Evolutionary conservation across 2,888 invertebrate species (phyloP), one percentile per base, ranked within the genome.

Genomic region (Ectropis crepuscularia): DNA sequence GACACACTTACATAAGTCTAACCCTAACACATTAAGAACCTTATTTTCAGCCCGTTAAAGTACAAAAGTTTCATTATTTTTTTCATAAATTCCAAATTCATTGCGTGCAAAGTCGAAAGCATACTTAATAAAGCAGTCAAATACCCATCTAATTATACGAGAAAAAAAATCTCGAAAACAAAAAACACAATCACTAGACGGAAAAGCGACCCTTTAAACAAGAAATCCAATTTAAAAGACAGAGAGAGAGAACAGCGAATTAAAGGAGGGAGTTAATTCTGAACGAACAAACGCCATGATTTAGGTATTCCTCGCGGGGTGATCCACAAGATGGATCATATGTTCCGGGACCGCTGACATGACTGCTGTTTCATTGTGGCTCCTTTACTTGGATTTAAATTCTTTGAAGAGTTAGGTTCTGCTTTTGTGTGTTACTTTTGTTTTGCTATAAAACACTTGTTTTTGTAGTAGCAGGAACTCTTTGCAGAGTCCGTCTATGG

Each of bases 261-360:
- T 61, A 53, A 61, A 38, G 16, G 16, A 41, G 45, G 69, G 69
- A 72, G 71, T 66, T 72, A 73, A 75, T 75, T 74, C 42, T 37
- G 9, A 8, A 5, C 39, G 43, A 69, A 74, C 71, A 74, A 71
- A 72, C 62, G 63, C 67, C 69, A 72, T 47, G 50, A 59, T 71
- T 71, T 68, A 71, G 68, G 76, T 80, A 85, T 83, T 83, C 86
- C 86, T 74, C 6, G 64, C 57, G 84, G 86, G 79, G 85, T 86
- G 81, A 86, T 86, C 76, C 69, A 69, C 61, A 77, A 82, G 84
- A 87, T 78, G 76, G 83, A 86, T 86, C 71, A 68, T 65, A 46
- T 63, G 59, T 57, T 10, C 9, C 36, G 51, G 53, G 47, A 12
- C 54, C 36, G 28, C 43, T 12, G 4, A 42, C 42, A 42, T 36